Conservation (phyloP, 2,113 vertebrate genomes). For the Ia io region DNA sequence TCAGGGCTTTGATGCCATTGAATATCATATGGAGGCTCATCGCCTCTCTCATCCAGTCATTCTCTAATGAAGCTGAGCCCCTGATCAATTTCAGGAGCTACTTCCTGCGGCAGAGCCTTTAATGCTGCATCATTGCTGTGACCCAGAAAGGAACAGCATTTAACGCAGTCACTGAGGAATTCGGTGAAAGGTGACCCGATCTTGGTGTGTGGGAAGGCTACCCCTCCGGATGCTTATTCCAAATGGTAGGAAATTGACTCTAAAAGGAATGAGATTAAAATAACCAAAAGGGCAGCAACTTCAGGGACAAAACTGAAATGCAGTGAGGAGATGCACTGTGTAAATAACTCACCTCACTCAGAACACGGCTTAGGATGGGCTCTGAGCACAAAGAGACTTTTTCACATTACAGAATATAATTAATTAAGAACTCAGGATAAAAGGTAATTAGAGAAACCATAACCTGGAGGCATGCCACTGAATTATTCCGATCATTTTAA, state of each 20-base stretch:
- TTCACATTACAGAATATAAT: slow-evolving; percentile 57
- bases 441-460: slow-evolving; percentile 61
- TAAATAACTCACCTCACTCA: slow-evolving; percentile 10
- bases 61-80: neutral
- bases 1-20: rapidly evolving
- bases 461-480: slow-evolving; percentile 59
- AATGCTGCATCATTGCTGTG: slow-evolving; percentile 15
- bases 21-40: neutral
- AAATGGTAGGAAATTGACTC: slow-evolving; percentile 45
- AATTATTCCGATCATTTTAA: slow-evolving; percentile 67
- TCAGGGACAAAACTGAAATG: slow-evolving; percentile 36
- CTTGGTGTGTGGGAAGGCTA: neutral
- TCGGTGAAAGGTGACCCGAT: slow-evolving; percentile 1
- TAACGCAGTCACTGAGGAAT: slow-evolving; percentile 58
- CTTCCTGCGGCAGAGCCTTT: slow-evolving; percentile 14
- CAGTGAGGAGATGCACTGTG: slow-evolving; percentile 31
- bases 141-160: slow-evolving; percentile 40
- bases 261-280: slow-evolving; percentile 51
- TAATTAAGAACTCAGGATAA: slow-evolving; percentile 70
- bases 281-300: slow-evolving; percentile 53
- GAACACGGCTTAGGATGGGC: neutral
- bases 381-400: slow-evolving; percentile 28
- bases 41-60: neutral
- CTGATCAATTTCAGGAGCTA: slow-evolving; percentile 21
- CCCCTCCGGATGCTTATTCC: neutral